A percentile compares a stretch with the other conserved stretches of the same genome.
Evolutionary conservation across 1,140 invertebrate genomes (phyloP).

Genomic region (Ceratina calcarata): DNA sequence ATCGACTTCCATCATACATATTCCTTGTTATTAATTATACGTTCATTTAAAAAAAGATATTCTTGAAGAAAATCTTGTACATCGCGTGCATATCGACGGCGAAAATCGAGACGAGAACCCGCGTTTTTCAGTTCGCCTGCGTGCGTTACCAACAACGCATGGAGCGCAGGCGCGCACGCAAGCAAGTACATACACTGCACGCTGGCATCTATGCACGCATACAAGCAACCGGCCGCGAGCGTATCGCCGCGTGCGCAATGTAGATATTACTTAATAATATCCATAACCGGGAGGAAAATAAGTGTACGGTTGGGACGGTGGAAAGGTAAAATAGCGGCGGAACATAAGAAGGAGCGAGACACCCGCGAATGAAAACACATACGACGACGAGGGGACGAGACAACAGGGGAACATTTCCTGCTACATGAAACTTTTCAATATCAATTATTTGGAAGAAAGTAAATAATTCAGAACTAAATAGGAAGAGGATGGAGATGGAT

Average conservation of each 20-base stretch:
- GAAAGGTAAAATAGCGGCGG: conserved; percentile 34
- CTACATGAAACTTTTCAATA: conserved; percentile 15
- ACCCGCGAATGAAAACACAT: conserved; percentile 11
- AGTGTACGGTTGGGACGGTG: conserved; percentile 56
- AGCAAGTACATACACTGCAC: background rate
- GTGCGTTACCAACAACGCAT: conserved; percentile 40
- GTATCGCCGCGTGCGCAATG: conserved; percentile 50
- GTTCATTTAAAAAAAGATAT: background rate
- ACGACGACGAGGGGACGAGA: conserved; percentile 2
- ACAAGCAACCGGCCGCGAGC: conserved; percentile 15
- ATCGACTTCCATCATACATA: background rate
- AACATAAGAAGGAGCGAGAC: conserved; percentile 27
- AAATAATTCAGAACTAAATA: conserved; percentile 12
- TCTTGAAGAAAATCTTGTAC: background rate
- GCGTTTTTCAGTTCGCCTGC: conserved; percentile 66
- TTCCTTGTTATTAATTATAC: too few species aligned
- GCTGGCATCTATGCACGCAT: conserved; percentile 5
- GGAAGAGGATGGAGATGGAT: background rate
- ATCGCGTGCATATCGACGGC: background rate
- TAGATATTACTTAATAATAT: conserved; percentile 77
- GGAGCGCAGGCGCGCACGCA: background rate
- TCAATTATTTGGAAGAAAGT: conserved; percentile 5
- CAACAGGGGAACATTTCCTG: conserved; percentile 24
- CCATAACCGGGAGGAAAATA: conserved; percentile 71
- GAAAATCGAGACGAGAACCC: conserved; percentile 66